These are phyloP conservation scores for Carabus problematicus DNA, from an alignment of 2,888 invertebrate genomes.

Conservation along the genomic window DNA sequence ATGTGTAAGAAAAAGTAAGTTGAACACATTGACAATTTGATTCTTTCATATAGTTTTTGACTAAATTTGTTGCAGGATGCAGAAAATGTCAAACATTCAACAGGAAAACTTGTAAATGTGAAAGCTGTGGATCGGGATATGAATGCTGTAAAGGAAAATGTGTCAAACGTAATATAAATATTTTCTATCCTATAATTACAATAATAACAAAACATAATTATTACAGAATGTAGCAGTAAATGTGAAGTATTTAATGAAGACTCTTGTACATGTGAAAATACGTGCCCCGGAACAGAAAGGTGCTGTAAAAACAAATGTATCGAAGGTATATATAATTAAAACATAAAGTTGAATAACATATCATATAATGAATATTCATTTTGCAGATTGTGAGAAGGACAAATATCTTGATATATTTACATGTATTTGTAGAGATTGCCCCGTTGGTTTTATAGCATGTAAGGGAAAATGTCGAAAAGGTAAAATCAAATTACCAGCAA, in stretches of 20 bases:
- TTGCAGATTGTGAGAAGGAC: too few relatives aligned
- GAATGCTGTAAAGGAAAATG: conserved; percentile 15
- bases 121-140: background rate
- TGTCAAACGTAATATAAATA: conserved; percentile 13
- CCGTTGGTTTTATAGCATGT: conserved; percentile 2
- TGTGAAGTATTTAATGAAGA: conserved; percentile 8
- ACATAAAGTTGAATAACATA: too few relatives aligned
- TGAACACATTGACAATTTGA: background rate
- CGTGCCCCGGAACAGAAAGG: too few relatives aligned
- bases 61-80: conserved; percentile 7
- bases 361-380: too few relatives aligned
- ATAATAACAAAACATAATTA: background rate
- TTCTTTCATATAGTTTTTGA: background rate
- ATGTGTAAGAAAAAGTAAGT: conserved; percentile 7
- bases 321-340: too few relatives aligned
- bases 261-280: background rate
- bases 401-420: too few relatives aligned
- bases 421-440: background rate
- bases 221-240: conserved; percentile 1
- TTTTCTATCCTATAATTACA: conserved; percentile 2
- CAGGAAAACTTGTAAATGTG: conserved; percentile 11
- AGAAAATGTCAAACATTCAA: conserved; percentile 10
- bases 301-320: too few relatives aligned
- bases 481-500: background rate
- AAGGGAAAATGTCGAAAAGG: conserved; percentile 8